A percentile compares a stretch with the other conserved stretches of the same genome.
phyloP scores from a whole-genome alignment of 64 coral and sea anemone species.

The Pocillopora verrucosa region DNA sequence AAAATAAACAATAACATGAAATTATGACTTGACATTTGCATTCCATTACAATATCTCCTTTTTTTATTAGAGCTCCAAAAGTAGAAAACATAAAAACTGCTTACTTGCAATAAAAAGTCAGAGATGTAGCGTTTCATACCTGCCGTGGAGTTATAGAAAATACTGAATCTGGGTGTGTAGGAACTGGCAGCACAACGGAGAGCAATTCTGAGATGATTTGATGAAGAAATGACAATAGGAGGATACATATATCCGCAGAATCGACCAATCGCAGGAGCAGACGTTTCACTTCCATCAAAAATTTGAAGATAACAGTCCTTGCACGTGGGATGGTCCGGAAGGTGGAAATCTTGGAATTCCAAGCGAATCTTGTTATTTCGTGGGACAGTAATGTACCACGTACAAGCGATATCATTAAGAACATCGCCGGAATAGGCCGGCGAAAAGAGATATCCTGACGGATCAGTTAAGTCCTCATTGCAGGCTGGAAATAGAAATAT shows the following conservation, averaged over 20 bases:
- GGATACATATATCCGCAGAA: slow-evolving; percentile 13
- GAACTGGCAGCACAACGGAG: not conserved
- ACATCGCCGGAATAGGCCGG: not conserved
- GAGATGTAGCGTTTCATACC: not conserved
- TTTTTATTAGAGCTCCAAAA: too few relatives aligned
- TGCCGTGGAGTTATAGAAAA: not conserved
- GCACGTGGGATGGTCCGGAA: not conserved
- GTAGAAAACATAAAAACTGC: not conserved
- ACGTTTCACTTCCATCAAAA: not conserved
- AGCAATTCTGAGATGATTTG: not conserved
- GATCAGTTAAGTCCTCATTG: not conserved
- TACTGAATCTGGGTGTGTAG: not conserved
- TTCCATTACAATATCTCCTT: too few relatives aligned
- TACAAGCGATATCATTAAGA: not conserved
- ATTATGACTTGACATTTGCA: not conserved
- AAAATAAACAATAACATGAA: not conserved
- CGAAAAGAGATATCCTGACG: slow-evolving; percentile 8
- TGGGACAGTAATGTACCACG: not conserved
- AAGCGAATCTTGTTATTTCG: not conserved
- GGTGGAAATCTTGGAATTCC: not conserved
- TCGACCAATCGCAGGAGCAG: not conserved
- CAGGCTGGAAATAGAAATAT: not conserved
- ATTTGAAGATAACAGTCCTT: not conserved
- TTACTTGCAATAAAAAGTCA: not conserved
- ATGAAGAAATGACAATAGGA: not conserved